Percentiles rank a stretch among this genome's conserved stretches.
Evolutionary conservation across 2,113 vertebrate genomes (phyloP).

Genomic region (Xenus cinereus): DNA sequence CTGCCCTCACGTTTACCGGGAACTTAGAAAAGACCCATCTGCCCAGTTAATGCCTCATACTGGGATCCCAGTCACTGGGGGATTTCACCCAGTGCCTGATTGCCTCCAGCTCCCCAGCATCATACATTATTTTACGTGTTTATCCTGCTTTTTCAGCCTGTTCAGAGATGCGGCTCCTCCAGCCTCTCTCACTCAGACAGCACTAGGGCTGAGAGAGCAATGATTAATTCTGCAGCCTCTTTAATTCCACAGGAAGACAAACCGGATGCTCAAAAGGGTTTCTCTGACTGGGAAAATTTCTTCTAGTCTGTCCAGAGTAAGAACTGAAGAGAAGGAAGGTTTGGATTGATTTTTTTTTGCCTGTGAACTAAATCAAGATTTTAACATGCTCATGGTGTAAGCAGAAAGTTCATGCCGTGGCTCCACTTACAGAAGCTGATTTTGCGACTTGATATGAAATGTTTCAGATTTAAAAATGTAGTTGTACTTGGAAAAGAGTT

Average conservation of each 20-base stretch:
- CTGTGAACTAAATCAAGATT: not conserved
- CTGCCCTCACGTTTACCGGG: not conserved
- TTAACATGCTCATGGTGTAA: not conserved
- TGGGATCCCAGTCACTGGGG: rapidly evolving
- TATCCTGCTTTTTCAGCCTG: not conserved
- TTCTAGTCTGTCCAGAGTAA: not conserved
- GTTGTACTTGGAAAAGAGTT: not conserved
- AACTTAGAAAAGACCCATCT: not conserved
- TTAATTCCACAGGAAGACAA: not conserved
- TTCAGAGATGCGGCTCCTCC: not conserved
- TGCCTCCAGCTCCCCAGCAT: not conserved
- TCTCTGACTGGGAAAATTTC: not conserved
- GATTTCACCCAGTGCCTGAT: not conserved
- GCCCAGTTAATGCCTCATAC: not conserved
- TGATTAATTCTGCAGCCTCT: not conserved
- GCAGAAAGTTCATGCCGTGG: not conserved
- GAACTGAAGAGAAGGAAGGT: not conserved
- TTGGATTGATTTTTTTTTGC: rapidly evolving
- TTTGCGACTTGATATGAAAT: not conserved
- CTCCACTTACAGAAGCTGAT: not conserved
- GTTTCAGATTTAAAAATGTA: not conserved
- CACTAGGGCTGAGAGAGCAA: not conserved
- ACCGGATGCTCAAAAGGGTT: not conserved
- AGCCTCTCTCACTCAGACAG: not conserved
- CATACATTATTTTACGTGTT: rapidly evolving